Percentiles rank a stretch among this genome's conserved stretches.
Conservation (phyloP, 2,888 invertebrate genomes). For the Aphodius sticticus region DNA sequence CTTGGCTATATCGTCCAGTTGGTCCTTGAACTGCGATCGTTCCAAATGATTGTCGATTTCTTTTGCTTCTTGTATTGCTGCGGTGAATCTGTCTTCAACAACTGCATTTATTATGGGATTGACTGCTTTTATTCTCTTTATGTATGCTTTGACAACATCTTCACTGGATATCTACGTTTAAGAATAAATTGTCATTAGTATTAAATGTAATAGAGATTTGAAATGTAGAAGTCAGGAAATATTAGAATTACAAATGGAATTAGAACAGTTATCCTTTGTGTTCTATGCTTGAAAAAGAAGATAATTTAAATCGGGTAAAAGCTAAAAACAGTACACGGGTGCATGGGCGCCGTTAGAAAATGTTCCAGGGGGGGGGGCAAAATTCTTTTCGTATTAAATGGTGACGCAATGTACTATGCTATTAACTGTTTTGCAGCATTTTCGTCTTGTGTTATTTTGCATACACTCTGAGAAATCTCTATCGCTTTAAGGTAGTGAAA, state of each 20-base stretch:
- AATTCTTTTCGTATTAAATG: no score
- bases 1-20: conserved; percentile 64
- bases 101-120: conserved; percentile 83
- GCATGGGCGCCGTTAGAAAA: no score
- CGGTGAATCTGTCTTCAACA: conserved; percentile 78
- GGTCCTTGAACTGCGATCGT: conserved; percentile 55
- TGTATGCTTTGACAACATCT: conserved; percentile 71
- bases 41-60: conserved; percentile 73
- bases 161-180: conserved; percentile 36
- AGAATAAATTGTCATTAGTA: background rate
- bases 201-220: background rate
- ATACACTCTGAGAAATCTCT: no score
- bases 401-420: no score
- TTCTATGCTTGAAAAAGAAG: no score
- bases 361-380: no score
- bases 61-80: conserved; percentile 78
- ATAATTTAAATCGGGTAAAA: no score
- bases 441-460: no score
- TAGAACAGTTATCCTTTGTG: no score
- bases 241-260: background rate
- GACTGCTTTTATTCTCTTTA: conserved; percentile 78
- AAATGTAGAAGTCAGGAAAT: background rate
- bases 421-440: no score
- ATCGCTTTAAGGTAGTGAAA: no score
- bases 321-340: no score